A percentile compares a stretch with the other conserved stretches of the same genome.
phyloP scores from a whole-genome alignment of 2,888 invertebrate species.

The Gonocerus acuteangulatus region DNA sequence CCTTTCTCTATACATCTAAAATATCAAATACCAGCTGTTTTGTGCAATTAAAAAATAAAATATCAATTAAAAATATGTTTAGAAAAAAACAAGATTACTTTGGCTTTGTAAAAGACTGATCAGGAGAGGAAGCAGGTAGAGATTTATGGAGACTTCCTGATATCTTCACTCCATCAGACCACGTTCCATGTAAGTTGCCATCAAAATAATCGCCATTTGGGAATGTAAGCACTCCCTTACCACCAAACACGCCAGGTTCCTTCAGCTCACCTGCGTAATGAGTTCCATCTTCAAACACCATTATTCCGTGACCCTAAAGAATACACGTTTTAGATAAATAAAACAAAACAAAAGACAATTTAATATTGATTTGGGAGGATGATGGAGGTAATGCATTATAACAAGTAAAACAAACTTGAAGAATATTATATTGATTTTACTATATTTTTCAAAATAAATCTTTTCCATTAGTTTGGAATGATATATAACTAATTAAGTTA shows the following conservation, averaged over 20 bases:
- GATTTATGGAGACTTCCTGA: constrained; percentile 63
- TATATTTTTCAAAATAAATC: too few species aligned
- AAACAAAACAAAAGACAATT: neutral
- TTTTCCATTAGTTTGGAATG: too few species aligned
- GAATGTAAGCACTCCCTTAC: constrained; percentile 72
- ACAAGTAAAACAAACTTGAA: too few species aligned
- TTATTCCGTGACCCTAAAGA: constrained; percentile 72
- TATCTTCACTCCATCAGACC: constrained; percentile 72
- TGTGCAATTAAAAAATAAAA: too few species aligned
- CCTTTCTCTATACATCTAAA: too few species aligned
- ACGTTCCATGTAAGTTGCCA: constrained; percentile 63
- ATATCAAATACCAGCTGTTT: too few species aligned
- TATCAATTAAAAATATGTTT: too few species aligned
- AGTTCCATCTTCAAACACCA: constrained; percentile 80
- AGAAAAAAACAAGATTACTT: constrained; percentile 9
- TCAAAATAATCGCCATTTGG: constrained; percentile 68
- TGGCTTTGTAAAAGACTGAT: constrained; percentile 27
- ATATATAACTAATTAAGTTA: too few species aligned
- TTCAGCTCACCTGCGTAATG: constrained; percentile 84
- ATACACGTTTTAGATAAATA: constrained; percentile 14
- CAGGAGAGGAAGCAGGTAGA: constrained; percentile 30
- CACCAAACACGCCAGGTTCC: constrained; percentile 67
- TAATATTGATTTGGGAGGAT: neutral
- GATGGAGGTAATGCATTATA: too few species aligned
- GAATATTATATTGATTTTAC: too few species aligned